phyloP scores from a whole-genome alignment of 2,888 invertebrate genomes.

The Eueremaeus valkanovi region DNA sequence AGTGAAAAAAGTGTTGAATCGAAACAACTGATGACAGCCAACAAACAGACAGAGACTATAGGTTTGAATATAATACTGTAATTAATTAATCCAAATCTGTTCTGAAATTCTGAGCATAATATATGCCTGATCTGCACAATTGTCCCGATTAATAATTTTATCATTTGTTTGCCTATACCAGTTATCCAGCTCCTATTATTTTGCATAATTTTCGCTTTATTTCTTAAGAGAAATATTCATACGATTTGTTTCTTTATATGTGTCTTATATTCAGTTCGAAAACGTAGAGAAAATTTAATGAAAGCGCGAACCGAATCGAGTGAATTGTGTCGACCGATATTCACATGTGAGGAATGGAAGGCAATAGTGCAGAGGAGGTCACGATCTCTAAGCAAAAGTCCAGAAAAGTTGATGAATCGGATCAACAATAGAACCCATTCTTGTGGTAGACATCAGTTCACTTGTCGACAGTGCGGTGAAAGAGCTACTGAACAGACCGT shows the following conservation, averaged over 20 bases:
- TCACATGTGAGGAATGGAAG: conserved; percentile 28
- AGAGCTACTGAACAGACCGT: conserved; percentile 14
- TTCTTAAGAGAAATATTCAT: too few relatives aligned
- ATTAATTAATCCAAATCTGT: too few relatives aligned
- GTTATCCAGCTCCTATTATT: too few relatives aligned
- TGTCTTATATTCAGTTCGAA: not conserved
- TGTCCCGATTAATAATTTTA: too few relatives aligned
- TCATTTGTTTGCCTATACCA: too few relatives aligned
- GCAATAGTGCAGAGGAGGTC: conserved; percentile 1
- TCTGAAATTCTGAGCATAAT: too few relatives aligned
- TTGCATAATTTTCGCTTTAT: too few relatives aligned
- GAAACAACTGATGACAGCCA: conserved; percentile 13
- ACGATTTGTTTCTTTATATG: too few relatives aligned
- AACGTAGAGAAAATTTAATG: not conserved
- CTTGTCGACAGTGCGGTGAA: conserved; percentile 40
- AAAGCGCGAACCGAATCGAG: conserved; percentile 1
- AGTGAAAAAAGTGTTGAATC: too few relatives aligned
- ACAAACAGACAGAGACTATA: not conserved
- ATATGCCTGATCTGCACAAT: too few relatives aligned
- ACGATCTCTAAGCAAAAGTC: conserved; percentile 23
- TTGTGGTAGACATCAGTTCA: conserved; percentile 36
- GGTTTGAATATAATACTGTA: not conserved
- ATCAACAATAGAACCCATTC: not conserved
- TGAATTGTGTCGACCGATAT: conserved; percentile 12
- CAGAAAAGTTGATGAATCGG: not conserved